Percentiles rank a stretch among this genome's conserved stretches.
Conservation (phyloP, 2,888 invertebrate species). For the Homarus gammarus region DNA sequence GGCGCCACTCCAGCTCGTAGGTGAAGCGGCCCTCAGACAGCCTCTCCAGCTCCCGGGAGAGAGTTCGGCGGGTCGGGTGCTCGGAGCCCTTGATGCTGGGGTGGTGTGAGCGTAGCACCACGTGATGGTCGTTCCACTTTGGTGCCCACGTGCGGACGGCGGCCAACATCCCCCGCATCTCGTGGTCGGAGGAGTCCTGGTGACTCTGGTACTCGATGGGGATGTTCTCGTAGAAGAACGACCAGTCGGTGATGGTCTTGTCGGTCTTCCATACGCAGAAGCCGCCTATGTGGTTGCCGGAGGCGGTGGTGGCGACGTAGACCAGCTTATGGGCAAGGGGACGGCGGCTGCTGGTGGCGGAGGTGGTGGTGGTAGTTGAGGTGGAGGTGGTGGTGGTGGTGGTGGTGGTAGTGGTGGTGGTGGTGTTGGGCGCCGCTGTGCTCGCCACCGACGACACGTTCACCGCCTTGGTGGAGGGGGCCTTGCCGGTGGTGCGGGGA, state of each 20-base stretch:
- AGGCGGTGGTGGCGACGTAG: conserved; percentile 72
- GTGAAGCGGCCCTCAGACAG: conserved; percentile 60
- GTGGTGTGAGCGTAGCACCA: conserved; percentile 68
- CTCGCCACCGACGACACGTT: neutral
- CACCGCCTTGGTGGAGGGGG: neutral
- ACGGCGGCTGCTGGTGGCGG: conserved; percentile 30
- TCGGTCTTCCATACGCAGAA: conserved; percentile 72
- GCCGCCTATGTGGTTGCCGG: conserved; percentile 74
- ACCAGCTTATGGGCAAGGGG: conserved; percentile 70
- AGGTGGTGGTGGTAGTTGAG: conserved; percentile 16
- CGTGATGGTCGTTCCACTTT: conserved; percentile 68
- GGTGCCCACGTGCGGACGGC: conserved; percentile 71
- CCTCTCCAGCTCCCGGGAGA: conserved; percentile 48
- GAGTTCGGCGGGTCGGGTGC: conserved; percentile 55
- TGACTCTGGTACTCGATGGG: conserved; percentile 75
- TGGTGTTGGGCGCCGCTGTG: too few species aligned
- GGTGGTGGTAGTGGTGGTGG: neutral
- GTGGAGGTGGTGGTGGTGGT: neutral
- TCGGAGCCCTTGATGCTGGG: conserved; percentile 58
- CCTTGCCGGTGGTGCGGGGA: neutral
- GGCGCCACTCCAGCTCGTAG: conserved; percentile 72
- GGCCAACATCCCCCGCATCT: conserved; percentile 70
- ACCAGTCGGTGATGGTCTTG: conserved; percentile 61
- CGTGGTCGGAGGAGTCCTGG: conserved; percentile 71
- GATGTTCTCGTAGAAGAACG: conserved; percentile 74